Base-by-base conservation (phyloP, 2,888 invertebrate species). In the Pharmacophagus antenor region DNA sequence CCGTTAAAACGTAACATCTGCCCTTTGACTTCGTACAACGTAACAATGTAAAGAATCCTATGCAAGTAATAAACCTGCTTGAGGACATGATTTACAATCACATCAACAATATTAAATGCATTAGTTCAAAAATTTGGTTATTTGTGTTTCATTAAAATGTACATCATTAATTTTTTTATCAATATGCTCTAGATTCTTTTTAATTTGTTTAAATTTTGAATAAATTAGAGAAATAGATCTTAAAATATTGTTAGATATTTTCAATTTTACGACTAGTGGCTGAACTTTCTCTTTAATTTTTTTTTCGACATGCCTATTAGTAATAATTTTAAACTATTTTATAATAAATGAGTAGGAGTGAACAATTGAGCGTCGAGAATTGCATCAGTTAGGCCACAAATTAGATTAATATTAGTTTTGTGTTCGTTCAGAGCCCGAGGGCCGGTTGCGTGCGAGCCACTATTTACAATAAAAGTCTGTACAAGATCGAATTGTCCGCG, bases 391-490 rank as follows among this genome's bases (percentile, higher is more conserved):
- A 54, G 48, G 44, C 22, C 27, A 55, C 55, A 60, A 66, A 70
- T 66, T 65, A 58, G 67, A 70, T 71, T 68, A 69, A 62, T 59
- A 51, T 62, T 58, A 58, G 62, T 68, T 58, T 65, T 63, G 62
- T 58, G 58, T 54, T 59, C 56, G 52, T 61, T 60, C 58, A 57
- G 58, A 44, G 63, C 61, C 56, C 54, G 62, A 61, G 64, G 62
- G 56, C 56, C 57, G 25, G 62, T 55, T 61, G 62, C 63, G 61
- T 62, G 60, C 55, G 61, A 61, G 56, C 49, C 44, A 54, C 60
- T 65, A 64, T 63, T 62, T 61, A 67, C 66, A 67, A 65, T 63
- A 66, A 66, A 64, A 65, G 58, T 63, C 64, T 56, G 53, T 67
- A 62, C 63, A 64, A 62, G 62, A 67, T 65, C 64, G 65, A 66